Conservation (phyloP, 2,797 vertebrate species). For the Notoglanidium macrostoma region DNA sequence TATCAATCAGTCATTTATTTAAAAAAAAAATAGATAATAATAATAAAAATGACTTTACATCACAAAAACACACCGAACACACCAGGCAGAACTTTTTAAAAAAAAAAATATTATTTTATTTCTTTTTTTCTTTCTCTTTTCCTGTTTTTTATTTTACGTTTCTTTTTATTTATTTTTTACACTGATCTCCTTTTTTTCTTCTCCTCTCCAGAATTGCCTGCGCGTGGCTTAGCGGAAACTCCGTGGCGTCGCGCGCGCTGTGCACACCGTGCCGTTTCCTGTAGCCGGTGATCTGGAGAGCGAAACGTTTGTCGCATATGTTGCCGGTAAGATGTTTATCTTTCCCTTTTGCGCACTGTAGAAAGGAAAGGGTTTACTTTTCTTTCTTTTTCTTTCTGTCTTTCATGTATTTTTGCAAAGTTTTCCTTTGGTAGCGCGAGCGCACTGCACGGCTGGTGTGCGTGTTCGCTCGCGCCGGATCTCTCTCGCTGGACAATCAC, state of each 20-base stretch:
- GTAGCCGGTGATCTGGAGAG: slow-evolving; percentile 1
- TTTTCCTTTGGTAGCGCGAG: background rate
- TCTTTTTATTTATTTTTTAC: no score
- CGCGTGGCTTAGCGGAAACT: slow-evolving; percentile 21
- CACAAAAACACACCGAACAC: background rate
- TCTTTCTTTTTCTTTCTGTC: background rate
- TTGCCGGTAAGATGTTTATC: background rate
- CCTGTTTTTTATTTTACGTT: no score
- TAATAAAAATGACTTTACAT: background rate
- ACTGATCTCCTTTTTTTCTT: no score
- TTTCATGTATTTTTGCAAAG: no score
- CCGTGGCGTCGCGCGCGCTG: slow-evolving; percentile 14
- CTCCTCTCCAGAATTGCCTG: background rate
- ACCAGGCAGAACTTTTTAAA: no score
- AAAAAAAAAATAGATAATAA: background rate
- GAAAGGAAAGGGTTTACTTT: background rate
- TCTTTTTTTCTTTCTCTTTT: background rate
- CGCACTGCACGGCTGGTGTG: background rate
- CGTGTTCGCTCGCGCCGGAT: background rate
- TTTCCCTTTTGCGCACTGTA: background rate
- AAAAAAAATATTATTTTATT: no score
- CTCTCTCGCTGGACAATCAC: slow-evolving; percentile 16
- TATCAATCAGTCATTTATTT: background rate
- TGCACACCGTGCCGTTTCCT: slow-evolving; percentile 25
- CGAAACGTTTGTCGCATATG: slow-evolving; percentile 10